Percentiles rank a stretch among this genome's conserved stretches.
Conservation (phyloP, 2,113 vertebrate species). For the Lycocorax pyrrhopterus region DNA sequence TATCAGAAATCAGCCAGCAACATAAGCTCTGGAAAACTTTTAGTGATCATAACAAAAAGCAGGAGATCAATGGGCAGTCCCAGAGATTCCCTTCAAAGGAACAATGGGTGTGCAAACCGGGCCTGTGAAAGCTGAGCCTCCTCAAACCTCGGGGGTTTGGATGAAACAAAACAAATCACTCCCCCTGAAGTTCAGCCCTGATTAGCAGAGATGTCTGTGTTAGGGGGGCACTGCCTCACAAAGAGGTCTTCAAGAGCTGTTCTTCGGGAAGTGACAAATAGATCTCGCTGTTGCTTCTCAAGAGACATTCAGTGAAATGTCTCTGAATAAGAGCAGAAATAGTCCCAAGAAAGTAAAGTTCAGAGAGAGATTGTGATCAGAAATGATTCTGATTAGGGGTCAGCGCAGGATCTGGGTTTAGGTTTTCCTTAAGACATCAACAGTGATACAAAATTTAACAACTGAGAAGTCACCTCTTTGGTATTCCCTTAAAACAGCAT, state of each 20-base stretch:
- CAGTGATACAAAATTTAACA: neutral
- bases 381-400: neutral
- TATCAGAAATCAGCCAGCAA: constrained; percentile 11
- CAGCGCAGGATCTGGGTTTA: neutral
- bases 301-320: neutral
- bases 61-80: constrained; percentile 1
- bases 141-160: neutral
- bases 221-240: neutral
- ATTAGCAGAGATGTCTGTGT: neutral
- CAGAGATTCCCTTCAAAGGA: neutral
- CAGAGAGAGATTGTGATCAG: neutral
- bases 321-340: neutral
- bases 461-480: neutral
- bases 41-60: neutral
- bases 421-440: neutral
- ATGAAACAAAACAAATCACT: neutral
- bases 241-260: neutral
- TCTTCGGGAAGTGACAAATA: neutral
- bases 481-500: neutral
- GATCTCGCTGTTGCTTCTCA: neutral
- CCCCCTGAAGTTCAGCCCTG: neutral
- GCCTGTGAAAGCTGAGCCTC: neutral
- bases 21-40: neutral
- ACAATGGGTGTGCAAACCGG: neutral
- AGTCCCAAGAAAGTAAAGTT: neutral